Percentiles rank a stretch among this genome's conserved stretches.
phyloP scores from a whole-genome alignment of 2,113 vertebrate genomes.

The Theristicus caerulescens region DNA sequence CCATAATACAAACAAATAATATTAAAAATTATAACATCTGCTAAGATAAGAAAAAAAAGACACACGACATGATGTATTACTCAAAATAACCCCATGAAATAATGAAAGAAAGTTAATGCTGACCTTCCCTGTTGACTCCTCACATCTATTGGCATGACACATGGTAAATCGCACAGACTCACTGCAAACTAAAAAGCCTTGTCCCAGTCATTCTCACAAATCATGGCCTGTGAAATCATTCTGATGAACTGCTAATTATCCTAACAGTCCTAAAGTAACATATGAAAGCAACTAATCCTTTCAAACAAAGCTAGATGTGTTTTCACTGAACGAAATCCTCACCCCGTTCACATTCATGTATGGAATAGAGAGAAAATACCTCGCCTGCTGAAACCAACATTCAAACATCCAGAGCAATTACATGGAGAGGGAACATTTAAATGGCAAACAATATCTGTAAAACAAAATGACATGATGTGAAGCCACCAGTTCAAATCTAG shows the following conservation, averaged over 20 bases:
- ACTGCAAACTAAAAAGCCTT: constrained; percentile 6
- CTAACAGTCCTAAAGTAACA: constrained; percentile 31
- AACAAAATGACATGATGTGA: constrained; percentile 4
- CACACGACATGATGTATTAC: not conserved
- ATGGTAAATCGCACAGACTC: constrained; percentile 41
- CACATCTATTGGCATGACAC: constrained; percentile 24
- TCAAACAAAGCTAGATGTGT: not conserved
- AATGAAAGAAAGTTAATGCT: not conserved
- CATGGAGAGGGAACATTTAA: not conserved
- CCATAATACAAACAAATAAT: not conserved
- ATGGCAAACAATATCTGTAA: constrained; percentile 3
- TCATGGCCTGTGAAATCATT: not conserved
- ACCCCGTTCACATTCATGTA: not conserved
- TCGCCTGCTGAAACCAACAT: not conserved
- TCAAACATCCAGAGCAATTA: not conserved
- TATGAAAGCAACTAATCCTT: constrained; percentile 31
- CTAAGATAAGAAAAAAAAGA: not conserved
- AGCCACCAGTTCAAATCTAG: not conserved
- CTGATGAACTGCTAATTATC: constrained; percentile 33
- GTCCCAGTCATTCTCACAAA: not conserved
- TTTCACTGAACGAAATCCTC: not conserved
- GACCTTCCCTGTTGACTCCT: constrained; percentile 44
- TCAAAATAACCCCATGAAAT: not conserved
- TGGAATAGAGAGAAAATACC: not conserved
- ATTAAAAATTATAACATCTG: not conserved